phyloP scores from a whole-genome alignment of 2,888 invertebrate species.

The Steinernema scapterisci region DNA sequence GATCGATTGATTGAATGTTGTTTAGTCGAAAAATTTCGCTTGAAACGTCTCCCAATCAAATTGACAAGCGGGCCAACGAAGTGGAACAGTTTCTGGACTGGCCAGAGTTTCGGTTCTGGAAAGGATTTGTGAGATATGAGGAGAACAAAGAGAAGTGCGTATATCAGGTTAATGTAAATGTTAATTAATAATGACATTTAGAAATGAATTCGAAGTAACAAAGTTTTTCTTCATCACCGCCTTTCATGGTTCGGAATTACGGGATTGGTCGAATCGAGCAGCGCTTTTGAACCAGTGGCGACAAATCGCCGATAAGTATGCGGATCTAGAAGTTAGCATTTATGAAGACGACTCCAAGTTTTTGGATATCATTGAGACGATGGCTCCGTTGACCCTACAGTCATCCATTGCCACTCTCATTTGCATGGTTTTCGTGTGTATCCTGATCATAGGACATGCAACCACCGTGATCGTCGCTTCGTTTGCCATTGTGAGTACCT shows the following conservation, averaged over 20 bases:
- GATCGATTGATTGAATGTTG: neutral
- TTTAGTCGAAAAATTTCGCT: slow-evolving; percentile 13
- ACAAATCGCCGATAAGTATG: slow-evolving; percentile 61
- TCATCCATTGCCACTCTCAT: slow-evolving; percentile 62
- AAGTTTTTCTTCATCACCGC: slow-evolving; percentile 64
- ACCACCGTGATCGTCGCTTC: slow-evolving; percentile 62
- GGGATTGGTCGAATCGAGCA: slow-evolving; percentile 61
- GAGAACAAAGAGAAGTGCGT: slow-evolving; percentile 33
- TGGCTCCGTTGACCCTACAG: slow-evolving; percentile 58
- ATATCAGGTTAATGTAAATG: neutral
- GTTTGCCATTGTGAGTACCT: slow-evolving; percentile 61
- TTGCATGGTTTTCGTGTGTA: slow-evolving; percentile 63
- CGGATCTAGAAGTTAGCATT: slow-evolving; percentile 56
- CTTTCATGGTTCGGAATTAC: slow-evolving; percentile 53
- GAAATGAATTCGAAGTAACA: slow-evolving; percentile 44
- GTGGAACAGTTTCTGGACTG: slow-evolving; percentile 61
- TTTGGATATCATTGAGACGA: slow-evolving; percentile 60
- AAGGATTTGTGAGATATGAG: slow-evolving; percentile 58
- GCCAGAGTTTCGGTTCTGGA: slow-evolving; percentile 67
- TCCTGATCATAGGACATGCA: slow-evolving; percentile 62
- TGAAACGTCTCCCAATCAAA: slow-evolving; percentile 11
- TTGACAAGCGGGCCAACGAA: slow-evolving; percentile 45
- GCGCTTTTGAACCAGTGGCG: slow-evolving; percentile 59
- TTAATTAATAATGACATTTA: neutral
- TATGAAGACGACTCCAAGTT: slow-evolving; percentile 65